These are phyloP conservation scores for Drosophila bunnanda DNA, from an alignment of 2,888 invertebrate genomes.

Conservation along the genomic window DNA sequence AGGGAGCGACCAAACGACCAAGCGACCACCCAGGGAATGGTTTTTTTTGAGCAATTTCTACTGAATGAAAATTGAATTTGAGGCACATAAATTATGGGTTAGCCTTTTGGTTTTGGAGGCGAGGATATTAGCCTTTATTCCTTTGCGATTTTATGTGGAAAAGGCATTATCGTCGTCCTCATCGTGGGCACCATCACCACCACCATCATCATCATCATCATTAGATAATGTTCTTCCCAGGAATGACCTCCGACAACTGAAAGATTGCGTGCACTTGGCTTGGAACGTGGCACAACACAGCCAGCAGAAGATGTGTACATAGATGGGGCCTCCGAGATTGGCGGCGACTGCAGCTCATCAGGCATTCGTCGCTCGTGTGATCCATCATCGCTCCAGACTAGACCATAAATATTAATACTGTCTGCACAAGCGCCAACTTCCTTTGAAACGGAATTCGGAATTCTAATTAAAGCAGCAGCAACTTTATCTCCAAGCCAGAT, in stretches of 20 bases:
- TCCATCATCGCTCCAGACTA: constrained; percentile 58
- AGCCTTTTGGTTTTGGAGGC: constrained; percentile 36
- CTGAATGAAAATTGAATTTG: constrained; percentile 76
- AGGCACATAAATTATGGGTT: constrained; percentile 75
- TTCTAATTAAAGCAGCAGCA: constrained; percentile 72
- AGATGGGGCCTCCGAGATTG: constrained; percentile 27
- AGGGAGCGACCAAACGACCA: neutral
- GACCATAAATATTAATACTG: constrained; percentile 73
- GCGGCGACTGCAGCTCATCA: constrained; percentile 46
- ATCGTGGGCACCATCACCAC: constrained; percentile 22
- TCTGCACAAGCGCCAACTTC: constrained; percentile 71
- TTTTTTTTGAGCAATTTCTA: constrained; percentile 60
- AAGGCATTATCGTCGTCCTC: constrained; percentile 59
- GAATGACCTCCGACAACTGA: constrained; percentile 47
- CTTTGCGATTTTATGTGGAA: constrained; percentile 58
- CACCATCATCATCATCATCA: constrained; percentile 26
- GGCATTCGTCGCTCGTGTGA: constrained; percentile 49
- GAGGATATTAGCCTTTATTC: constrained; percentile 31
- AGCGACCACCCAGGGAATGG: constrained; percentile 60
- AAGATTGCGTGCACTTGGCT: constrained; percentile 38
- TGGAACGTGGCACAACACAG: constrained; percentile 46
- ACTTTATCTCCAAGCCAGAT: constrained; percentile 62
- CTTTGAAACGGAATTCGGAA: constrained; percentile 75
- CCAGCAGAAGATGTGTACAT: neutral
- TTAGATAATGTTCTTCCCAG: constrained; percentile 42